Conservation (phyloP, 2,888 invertebrate genomes). For the Tetragonula carbonaria region DNA sequence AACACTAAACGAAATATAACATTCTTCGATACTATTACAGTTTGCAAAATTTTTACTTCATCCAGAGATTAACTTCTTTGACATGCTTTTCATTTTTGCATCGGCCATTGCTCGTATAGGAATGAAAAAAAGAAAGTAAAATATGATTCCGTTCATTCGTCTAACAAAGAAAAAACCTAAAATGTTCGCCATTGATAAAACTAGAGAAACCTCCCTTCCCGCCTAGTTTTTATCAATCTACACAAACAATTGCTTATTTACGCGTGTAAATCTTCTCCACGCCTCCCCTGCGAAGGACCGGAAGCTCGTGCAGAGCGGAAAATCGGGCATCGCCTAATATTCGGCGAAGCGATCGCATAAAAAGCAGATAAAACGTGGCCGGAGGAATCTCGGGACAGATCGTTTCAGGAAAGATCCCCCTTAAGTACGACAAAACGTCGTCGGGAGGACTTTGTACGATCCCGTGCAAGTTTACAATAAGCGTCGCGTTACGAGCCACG, state of each 20-base stretch:
- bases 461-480: constrained; percentile 71
- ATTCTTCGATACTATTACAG: too few relatives aligned
- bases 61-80: too few relatives aligned
- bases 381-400: constrained; percentile 56
- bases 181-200: too few relatives aligned
- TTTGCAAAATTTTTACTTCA: too few relatives aligned
- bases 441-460: constrained; percentile 54
- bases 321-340: constrained; percentile 39
- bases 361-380: constrained; percentile 58
- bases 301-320: neutral
- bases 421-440: constrained; percentile 67
- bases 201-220: too few relatives aligned
- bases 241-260: neutral
- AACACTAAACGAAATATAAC: too few relatives aligned
- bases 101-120: too few relatives aligned
- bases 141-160: too few relatives aligned
- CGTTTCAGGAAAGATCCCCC: constrained; percentile 55
- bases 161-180: too few relatives aligned
- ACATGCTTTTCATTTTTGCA: too few relatives aligned
- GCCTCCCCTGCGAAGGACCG: neutral
- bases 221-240: neutral
- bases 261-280: neutral
- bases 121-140: too few relatives aligned
- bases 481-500: constrained; percentile 71
- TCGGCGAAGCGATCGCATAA: constrained; percentile 21